Conservation (phyloP, 2,888 invertebrate species). For the Argyresthia goedartella region DNA sequence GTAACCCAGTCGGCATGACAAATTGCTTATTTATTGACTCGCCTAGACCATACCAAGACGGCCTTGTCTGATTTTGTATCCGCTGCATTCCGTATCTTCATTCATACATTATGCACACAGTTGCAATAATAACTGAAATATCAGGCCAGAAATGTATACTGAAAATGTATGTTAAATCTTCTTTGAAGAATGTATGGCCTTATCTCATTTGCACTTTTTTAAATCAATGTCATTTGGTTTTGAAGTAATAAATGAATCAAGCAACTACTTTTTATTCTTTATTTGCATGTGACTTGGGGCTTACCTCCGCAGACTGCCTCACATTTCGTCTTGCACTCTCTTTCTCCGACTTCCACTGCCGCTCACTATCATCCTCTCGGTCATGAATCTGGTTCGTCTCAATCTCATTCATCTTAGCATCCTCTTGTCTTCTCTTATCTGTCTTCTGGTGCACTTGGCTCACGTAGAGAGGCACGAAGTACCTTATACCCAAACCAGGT, state of each 20-base stretch:
- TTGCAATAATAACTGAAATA: too few species aligned
- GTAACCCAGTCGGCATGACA: neutral
- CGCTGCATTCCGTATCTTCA: too few species aligned
- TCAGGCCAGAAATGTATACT: too few species aligned
- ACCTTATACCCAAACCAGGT: conserved; percentile 52
- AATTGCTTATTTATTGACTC: neutral
- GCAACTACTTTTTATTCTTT: too few species aligned
- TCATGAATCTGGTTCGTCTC: conserved; percentile 36
- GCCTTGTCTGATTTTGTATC: neutral
- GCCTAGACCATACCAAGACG: neutral
- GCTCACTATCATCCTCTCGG: conserved; percentile 28
- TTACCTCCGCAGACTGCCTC: conserved; percentile 14
- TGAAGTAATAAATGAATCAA: too few species aligned
- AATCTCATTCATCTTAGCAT: conserved; percentile 43
- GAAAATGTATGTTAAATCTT: too few species aligned
- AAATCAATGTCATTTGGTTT: too few species aligned
- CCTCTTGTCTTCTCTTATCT: conserved; percentile 35
- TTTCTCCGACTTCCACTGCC: conserved; percentile 55
- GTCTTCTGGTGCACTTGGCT: conserved; percentile 21
- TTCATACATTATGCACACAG: too few species aligned
- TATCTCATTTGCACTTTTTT: too few species aligned
- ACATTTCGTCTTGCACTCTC: conserved; percentile 35
- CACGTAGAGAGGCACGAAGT: conserved; percentile 40
- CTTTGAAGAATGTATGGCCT: too few species aligned
- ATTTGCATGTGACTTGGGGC: too few species aligned